Evolutionary conservation across 2,888 invertebrate genomes (phyloP).

Genomic region (Asteroscopus sphinx): DNA sequence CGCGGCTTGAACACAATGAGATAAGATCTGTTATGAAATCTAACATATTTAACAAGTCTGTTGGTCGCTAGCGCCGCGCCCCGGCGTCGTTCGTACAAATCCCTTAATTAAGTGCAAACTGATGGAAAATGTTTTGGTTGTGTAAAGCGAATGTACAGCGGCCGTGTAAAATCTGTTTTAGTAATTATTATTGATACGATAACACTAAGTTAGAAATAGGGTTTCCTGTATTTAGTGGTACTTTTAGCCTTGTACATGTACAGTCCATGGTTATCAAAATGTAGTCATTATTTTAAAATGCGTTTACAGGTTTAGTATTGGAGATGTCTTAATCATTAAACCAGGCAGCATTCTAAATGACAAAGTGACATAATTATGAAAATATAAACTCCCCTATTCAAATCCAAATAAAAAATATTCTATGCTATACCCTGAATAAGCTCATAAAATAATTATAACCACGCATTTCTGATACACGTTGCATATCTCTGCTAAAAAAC

Average conservation of each 20-base stretch:
- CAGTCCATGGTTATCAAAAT: no score
- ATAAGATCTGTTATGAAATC: slow-evolving; percentile 72
- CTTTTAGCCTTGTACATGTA: not conserved
- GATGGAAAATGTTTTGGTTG: slow-evolving; percentile 64
- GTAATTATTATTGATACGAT: slow-evolving; percentile 66
- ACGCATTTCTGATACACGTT: no score
- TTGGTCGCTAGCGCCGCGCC: slow-evolving; percentile 60
- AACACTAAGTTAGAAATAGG: slow-evolving; percentile 35
- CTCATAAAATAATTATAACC: no score
- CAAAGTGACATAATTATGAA: no score
- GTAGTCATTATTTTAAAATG: no score
- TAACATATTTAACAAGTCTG: slow-evolving; percentile 57
- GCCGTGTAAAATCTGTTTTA: slow-evolving; percentile 52
- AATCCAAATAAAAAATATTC: no score
- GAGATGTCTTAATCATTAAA: no score
- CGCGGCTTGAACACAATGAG: slow-evolving; percentile 58
- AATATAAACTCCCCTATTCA: no score
- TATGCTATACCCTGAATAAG: no score
- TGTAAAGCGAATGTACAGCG: slow-evolving; percentile 56
- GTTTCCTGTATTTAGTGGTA: slow-evolving; percentile 47
- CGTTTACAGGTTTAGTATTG: no score
- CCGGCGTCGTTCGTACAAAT: slow-evolving; percentile 69
- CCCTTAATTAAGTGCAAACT: slow-evolving; percentile 79
- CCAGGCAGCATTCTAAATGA: no score
- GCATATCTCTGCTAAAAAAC: no score